These are phyloP conservation scores for Conus ventricosus DNA, from an alignment of 1,140 invertebrate genomes.

Conservation along the genomic window DNA sequence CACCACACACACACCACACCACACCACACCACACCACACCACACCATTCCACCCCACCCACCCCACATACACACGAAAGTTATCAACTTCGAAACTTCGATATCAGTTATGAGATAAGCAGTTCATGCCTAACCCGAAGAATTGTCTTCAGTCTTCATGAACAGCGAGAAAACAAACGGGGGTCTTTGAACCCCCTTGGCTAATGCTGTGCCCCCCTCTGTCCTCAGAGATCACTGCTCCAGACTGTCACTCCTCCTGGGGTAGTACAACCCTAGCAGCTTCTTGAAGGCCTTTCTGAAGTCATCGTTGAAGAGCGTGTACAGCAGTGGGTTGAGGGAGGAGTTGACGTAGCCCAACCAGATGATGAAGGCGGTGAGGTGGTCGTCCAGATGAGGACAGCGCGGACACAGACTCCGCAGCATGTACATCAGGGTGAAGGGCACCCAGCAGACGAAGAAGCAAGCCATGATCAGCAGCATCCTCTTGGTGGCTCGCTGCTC, in stretches of 20 bases:
- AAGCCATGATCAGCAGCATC: constrained; percentile 97
- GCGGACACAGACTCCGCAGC: constrained; percentile 65
- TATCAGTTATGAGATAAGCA: background rate
- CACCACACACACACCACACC: background rate
- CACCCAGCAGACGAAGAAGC: constrained; percentile 98
- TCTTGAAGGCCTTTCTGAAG: constrained; percentile 94
- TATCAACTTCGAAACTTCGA: no score
- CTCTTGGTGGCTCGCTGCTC: constrained; percentile 98
- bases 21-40: no score
- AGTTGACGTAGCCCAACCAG: constrained; percentile 99
- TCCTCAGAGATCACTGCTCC: background rate
- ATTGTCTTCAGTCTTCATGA: background rate
- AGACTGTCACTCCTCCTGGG: background rate
- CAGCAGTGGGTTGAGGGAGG: constrained; percentile 94
- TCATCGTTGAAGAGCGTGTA: constrained; percentile 99
- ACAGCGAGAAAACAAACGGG: no score
- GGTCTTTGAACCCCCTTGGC: no score
- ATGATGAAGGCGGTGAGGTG: constrained; percentile 68
- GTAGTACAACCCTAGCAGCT: constrained; percentile 45
- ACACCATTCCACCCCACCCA: no score
- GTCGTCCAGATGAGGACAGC: constrained; percentile 60
- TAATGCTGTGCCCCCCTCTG: background rate
- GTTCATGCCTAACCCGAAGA: background rate
- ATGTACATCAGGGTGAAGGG: constrained; percentile 93
- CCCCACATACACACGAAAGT: background rate